Percentiles rank a stretch among this genome's conserved stretches.
Evolutionary conservation across 30 jellyfish, hydroid and myxozoan genomes (phyloP).

Genomic region (Aurelia sp.): DNA sequence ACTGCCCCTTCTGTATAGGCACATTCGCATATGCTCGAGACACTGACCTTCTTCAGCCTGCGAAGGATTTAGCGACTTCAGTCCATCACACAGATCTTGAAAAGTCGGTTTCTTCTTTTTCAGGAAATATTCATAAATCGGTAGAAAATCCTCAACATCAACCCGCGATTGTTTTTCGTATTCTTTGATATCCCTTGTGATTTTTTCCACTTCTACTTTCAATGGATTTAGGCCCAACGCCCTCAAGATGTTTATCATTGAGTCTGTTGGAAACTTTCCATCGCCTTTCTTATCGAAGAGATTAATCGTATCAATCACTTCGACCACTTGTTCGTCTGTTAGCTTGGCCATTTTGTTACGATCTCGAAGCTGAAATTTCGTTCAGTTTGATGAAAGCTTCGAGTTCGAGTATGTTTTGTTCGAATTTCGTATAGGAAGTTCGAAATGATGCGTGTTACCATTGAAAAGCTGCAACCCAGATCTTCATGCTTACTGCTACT

Average conservation of each 20-base stretch:
- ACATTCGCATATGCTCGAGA: too few relatives aligned
- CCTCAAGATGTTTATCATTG: slow-evolving; percentile 44
- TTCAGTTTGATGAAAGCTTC: background rate
- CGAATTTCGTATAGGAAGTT: slow-evolving; percentile 4
- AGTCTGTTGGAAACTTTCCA: slow-evolving; percentile 53
- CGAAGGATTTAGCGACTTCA: slow-evolving; percentile 36
- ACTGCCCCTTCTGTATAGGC: too few relatives aligned
- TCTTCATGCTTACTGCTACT: too few relatives aligned
- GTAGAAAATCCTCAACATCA: slow-evolving; percentile 62
- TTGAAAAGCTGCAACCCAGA: too few relatives aligned
- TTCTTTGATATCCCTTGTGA: slow-evolving; percentile 42
- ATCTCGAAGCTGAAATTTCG: background rate
- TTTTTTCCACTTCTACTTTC: slow-evolving; percentile 34
- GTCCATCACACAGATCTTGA: slow-evolving; percentile 63
- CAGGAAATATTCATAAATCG: slow-evolving; percentile 64
- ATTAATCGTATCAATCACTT: slow-evolving; percentile 62
- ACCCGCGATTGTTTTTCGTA: slow-evolving; percentile 20
- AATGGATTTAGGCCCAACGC: slow-evolving; percentile 68
- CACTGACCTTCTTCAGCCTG: slow-evolving; percentile 24
- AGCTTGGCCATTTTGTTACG: slow-evolving; percentile 37
- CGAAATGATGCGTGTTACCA: background rate
- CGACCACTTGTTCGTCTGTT: slow-evolving; percentile 50
- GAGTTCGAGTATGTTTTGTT: background rate
- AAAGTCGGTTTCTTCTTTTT: slow-evolving; percentile 47
- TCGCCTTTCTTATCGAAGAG: slow-evolving; percentile 66